Evolutionary conservation across 2,797 vertebrate species (phyloP), one percentile per base, ranked within the genome.

Genomic region (Tenualosa thibaudeaui): DNA sequence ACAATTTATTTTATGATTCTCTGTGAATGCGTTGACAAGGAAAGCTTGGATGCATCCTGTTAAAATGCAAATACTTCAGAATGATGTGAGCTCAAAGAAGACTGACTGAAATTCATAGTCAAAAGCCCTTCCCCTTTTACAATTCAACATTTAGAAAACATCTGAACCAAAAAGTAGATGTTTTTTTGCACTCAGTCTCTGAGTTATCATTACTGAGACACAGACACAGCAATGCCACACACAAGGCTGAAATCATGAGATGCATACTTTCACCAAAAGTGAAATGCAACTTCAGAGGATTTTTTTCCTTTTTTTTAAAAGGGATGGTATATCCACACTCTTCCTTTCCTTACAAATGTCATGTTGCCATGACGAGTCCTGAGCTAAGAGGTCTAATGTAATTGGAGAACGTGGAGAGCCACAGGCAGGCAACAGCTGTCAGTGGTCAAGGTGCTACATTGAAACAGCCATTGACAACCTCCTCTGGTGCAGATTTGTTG

Each of bases 321-420:
- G 81, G 60, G 81, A 37, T 17, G 31, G 12, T 22, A 82, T 26
- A 22, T 31, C 26, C 82, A 56, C 17, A n/a, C 81, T 81, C 43
- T 58, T 51, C 56, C 50, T 83, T 83, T 13, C 58, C 83, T 49
- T 46, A 81, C 24, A 37, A 31, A 26, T 50, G 31, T 65, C 26
- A 78, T 82, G 37, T 84, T 56, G 24, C 40, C 81, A 81, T 54
- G 56, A 54, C 46, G 15, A 65, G 60, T 65, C 84, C 81, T 82
- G 81, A 85, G 84, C 84, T 37, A 81, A 37, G 46, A 85, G 40
- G 81, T 82, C 24, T 7, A 54, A 43, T 65, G 71, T 19, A 26
- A 85, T 75, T 53, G 71, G 50, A 68, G 43, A 37, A 62, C 5
- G 60, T 62, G 7, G 24, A 60, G 51, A 6, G 46, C 81, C 68